phyloP scores from a whole-genome alignment of 2,797 vertebrate genomes.

The Phaenicophaeus curvirostris region DNA sequence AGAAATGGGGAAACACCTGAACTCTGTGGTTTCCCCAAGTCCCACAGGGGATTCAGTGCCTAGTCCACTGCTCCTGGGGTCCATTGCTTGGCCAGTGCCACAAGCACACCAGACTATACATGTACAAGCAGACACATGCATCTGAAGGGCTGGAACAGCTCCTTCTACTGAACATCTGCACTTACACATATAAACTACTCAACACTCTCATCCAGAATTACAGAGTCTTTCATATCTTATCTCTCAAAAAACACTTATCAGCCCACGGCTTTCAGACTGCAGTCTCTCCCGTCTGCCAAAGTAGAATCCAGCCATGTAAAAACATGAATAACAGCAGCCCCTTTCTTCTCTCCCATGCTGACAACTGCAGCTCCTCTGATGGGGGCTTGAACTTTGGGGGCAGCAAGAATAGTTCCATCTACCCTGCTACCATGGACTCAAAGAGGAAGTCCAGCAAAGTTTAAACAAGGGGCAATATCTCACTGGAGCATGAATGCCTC shows the following conservation, averaged over 20 bases:
- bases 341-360: conserved; percentile 40
- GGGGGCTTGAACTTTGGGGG: conserved; percentile 13
- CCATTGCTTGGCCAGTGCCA: background rate
- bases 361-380: conserved; percentile 33
- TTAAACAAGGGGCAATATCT: background rate
- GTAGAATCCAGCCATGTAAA: conserved; percentile 59
- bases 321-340: conserved; percentile 52
- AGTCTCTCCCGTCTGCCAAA: conserved; percentile 64
- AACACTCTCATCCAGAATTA: conserved; percentile 65
- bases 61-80: background rate
- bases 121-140: conserved; percentile 13
- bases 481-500: background rate
- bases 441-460: background rate
- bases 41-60: background rate
- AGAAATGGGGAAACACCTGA: background rate
- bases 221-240: conserved; percentile 70
- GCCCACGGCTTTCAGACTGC: conserved; percentile 63
- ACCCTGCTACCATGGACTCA: background rate
- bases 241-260: conserved; percentile 67
- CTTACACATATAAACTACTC: conserved; percentile 62
- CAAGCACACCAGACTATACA: background rate
- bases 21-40: rapidly evolving
- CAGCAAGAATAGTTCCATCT: background rate
- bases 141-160: conserved; percentile 52
- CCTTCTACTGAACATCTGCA: conserved; percentile 65